These are phyloP conservation scores for Cephus spinipes DNA, from an alignment of 2,888 invertebrate genomes.

Conservation along the genomic window DNA sequence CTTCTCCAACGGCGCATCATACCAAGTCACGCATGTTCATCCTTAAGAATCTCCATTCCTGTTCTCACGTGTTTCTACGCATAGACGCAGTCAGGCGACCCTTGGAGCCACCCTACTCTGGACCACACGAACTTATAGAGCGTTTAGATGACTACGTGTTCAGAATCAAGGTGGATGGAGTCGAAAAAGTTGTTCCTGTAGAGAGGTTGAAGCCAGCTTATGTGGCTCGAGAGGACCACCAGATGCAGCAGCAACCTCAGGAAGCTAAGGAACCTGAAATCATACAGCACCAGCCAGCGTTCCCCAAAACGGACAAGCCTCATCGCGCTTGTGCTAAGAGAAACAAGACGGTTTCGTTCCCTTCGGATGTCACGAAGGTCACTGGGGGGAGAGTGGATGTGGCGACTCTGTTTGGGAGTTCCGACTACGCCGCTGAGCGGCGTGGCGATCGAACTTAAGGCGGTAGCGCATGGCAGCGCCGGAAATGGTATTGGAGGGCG, in stretches of 20 bases:
- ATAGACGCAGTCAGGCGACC: background rate
- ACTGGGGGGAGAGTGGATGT: background rate
- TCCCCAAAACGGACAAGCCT: background rate
- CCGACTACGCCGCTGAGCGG: too few relatives aligned
- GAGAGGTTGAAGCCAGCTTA: background rate
- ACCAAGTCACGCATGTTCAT: conserved; percentile 21
- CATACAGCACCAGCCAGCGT: background rate
- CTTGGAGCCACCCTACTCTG: background rate
- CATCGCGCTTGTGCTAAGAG: background rate
- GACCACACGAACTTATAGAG: background rate
- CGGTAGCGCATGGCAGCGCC: too few relatives aligned
- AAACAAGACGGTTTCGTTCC: background rate
- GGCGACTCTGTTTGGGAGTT: background rate
- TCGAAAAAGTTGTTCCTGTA: too few relatives aligned
- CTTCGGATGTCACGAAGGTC: background rate
- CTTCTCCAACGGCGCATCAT: conserved; percentile 31
- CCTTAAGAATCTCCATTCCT: conserved; percentile 23
- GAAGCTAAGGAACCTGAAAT: background rate
- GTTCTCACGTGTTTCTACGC: conserved; percentile 19
- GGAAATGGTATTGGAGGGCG: too few relatives aligned
- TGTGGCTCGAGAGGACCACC: background rate
- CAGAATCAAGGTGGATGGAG: background rate
- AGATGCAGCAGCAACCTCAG: background rate
- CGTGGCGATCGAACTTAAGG: background rate
- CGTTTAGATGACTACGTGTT: background rate